These are phyloP conservation scores for Merluccius polli DNA, from an alignment of 2,797 vertebrate genomes.

Conservation along the genomic window DNA sequence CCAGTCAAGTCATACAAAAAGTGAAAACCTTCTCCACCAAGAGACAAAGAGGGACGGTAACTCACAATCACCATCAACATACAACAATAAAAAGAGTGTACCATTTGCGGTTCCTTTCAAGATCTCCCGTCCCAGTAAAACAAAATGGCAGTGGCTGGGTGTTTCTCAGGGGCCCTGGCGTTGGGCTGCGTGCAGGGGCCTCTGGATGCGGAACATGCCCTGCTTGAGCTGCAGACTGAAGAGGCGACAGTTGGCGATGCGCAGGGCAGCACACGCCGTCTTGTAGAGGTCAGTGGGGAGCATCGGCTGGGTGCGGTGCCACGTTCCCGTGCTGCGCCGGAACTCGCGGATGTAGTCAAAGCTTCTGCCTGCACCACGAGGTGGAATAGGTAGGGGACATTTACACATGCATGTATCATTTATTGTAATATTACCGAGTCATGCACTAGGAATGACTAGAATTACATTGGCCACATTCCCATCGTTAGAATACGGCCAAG, in stretches of 20 bases:
- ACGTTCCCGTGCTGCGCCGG: constrained; percentile 90
- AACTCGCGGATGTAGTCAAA: constrained; percentile 98
- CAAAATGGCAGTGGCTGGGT: neutral
- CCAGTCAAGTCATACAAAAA: neutral
- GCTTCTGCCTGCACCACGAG: constrained; percentile 75
- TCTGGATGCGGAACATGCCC: constrained; percentile 86
- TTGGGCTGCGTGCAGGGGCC: constrained; percentile 60
- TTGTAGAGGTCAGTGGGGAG: constrained; percentile 86
- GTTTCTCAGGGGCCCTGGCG: neutral
- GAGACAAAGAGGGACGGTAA: neutral
- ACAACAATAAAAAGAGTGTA: neutral
- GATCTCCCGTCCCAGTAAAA: neutral
- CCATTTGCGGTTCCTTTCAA: neutral
- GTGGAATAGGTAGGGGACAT: neutral
- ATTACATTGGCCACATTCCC: too few relatives aligned
- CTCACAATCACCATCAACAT: neutral
- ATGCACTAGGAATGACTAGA: neutral
- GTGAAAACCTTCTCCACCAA: neutral
- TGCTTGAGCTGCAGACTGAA: constrained; percentile 93
- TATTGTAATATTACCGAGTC: neutral
- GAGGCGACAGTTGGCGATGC: constrained; percentile 95
- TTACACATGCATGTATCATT: neutral
- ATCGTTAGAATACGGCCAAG: neutral
- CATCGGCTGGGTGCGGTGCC: constrained; percentile 89
- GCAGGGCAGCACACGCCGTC: constrained; percentile 84